These are phyloP conservation scores for Cotesia congregata DNA, from an alignment of 2,888 invertebrate genomes.

Conservation along the genomic window DNA sequence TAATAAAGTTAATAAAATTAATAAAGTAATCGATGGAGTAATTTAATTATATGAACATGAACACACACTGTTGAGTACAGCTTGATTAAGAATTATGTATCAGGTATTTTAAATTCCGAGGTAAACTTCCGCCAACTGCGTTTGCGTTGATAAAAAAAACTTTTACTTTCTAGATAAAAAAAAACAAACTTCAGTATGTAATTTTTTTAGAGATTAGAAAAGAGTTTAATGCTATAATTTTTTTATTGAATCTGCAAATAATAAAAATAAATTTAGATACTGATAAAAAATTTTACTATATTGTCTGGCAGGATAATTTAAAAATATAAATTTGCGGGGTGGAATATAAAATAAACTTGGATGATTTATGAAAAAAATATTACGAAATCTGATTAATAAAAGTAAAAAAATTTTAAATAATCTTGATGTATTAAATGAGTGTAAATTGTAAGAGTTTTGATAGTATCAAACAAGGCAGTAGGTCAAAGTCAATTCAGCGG, in stretches of 20 bases:
- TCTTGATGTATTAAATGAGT: background rate
- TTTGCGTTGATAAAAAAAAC: background rate
- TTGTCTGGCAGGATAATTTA: background rate
- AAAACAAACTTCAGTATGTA: background rate
- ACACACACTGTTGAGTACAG: background rate
- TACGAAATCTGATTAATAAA: background rate
- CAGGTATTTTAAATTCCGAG: conserved; percentile 14
- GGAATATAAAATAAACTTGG: background rate
- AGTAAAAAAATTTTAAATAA: conserved; percentile 10
- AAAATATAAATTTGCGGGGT: background rate
- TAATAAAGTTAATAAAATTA: background rate
- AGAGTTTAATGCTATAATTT: background rate
- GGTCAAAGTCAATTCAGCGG: conserved; percentile 29
- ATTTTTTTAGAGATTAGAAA: background rate
- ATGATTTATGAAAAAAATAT: background rate
- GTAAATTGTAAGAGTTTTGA: conserved; percentile 17
- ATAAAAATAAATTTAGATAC: background rate
- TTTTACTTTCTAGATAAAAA: background rate
- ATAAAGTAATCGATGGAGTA: background rate
- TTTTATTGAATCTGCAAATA: background rate
- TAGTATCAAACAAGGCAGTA: conserved; percentile 28
- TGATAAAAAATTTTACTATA: background rate
- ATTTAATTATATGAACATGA: background rate
- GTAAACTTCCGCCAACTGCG: background rate
- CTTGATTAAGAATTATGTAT: background rate